phyloP scores from a whole-genome alignment of 1,140 invertebrate species.

The Drosophila seguyi region DNA sequence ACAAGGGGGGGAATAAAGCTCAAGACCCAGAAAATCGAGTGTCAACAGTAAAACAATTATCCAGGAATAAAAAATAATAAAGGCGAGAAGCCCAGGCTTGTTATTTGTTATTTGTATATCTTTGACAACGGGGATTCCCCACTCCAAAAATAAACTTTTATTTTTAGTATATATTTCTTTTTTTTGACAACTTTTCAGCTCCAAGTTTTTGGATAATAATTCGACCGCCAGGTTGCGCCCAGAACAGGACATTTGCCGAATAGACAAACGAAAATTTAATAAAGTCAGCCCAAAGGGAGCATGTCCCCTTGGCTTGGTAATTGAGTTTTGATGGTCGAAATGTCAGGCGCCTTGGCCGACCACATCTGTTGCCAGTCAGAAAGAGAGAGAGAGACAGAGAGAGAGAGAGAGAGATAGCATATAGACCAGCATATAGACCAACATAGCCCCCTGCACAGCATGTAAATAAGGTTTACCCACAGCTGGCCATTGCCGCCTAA shows the following conservation, averaged over 20 bases:
- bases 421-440: too few relatives aligned
- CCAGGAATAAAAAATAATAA: not conserved
- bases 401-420: too few relatives aligned
- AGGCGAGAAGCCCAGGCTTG: not conserved
- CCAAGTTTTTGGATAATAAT: conserved; percentile 66
- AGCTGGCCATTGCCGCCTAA: conserved; percentile 21
- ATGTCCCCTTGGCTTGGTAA: conserved; percentile 30
- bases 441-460: conserved; percentile 7
- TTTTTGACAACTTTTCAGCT: conserved; percentile 59
- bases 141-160: not conserved
- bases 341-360: conserved; percentile 37
- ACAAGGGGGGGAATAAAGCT: not conserved
- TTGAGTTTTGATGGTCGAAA: conserved; percentile 75
- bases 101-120: not conserved
- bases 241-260: conserved; percentile 1
- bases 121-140: not conserved
- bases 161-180: not conserved
- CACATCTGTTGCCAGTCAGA: conserved; percentile 57
- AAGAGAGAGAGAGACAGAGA: too few relatives aligned
- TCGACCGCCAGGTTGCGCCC: conserved; percentile 59
- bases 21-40: not conserved
- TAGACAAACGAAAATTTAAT: conserved; percentile 70
- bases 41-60: conserved; percentile 11
- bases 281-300: conserved; percentile 53
- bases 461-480: conserved; percentile 53